Conservation (phyloP, 2,113 vertebrate genomes). For the Tenrec ecaudatus region DNA sequence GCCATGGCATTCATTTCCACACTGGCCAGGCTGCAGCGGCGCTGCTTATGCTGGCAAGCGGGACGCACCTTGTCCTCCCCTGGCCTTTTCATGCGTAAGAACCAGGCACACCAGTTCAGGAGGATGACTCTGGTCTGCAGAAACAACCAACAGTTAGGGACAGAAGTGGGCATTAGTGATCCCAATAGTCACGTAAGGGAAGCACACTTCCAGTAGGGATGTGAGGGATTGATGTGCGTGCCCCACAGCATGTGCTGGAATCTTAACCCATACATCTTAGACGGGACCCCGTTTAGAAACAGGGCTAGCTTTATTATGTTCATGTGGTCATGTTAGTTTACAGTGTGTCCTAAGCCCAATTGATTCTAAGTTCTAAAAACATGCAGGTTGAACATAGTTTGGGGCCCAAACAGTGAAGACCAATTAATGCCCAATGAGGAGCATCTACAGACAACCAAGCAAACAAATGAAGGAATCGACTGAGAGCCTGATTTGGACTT, state of each 20-base stretch:
- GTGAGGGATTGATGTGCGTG: background rate
- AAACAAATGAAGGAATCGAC: background rate
- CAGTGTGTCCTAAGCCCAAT: background rate
- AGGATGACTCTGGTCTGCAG: conserved; percentile 94
- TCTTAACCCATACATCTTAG: background rate
- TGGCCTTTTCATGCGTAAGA: conserved; percentile 96
- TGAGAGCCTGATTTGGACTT: background rate
- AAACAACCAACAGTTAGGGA: background rate
- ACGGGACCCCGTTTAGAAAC: background rate
- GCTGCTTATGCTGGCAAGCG: conserved; percentile 91
- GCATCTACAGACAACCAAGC: background rate
- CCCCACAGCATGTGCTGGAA: background rate
- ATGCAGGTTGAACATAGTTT: background rate
- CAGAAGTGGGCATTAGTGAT: fast-evolving
- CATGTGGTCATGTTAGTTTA: background rate
- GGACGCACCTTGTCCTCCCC: conserved; percentile 93
- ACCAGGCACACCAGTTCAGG: conserved; percentile 98
- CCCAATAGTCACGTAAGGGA: background rate
- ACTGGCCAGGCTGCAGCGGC: conserved; percentile 91
- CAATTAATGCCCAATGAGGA: background rate
- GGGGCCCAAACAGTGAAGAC: background rate
- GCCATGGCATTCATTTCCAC: conserved; percentile 89
- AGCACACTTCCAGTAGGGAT: background rate
- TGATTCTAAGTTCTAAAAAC: background rate
- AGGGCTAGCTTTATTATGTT: background rate